Base-by-base conservation (phyloP, 1,140 invertebrate genomes). In the Pachyrhynchus sulphureomaculatus region DNA sequence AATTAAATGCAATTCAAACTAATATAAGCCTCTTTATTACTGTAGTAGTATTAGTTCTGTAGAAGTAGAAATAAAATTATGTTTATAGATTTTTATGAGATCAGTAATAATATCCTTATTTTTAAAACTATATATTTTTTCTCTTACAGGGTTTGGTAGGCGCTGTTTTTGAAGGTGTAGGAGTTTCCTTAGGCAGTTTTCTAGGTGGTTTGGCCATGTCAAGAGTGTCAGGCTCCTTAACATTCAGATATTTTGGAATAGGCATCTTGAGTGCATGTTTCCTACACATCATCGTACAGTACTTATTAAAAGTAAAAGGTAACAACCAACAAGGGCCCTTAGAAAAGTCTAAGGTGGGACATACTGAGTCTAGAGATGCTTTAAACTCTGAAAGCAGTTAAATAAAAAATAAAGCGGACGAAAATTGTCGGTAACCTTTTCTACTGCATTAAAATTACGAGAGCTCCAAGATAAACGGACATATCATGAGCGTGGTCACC, bases 161-260 rank as follows among this genome's bases (percentile, higher is more conserved):
- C 18, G 91, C 89, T 26, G 79, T 92, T 44, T 95, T 93, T 73
- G 92, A 94, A 81, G 91, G 92, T 17, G 80, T 93, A 5, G 91
- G 91, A 21, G 87, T 89, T 0, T 87, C 90, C 0, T 72, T 85
- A 1, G 90, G 91, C 6, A 91, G 88, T 75, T 82, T 90, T 12
- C 76, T 91, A 37, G 89, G 85, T 41, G 91, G 91, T 10, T 70
- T 81, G 17, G 65, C 91, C 3, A 85, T 87, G 62, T 75, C 82
- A 2, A 68, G 71, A 0, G 83, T 85, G 37, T 82, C 83, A 17
- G 88, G 88, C 10, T 77, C 82, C 29, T 72, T 77, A n/a, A 85
- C 85, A 0, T 91, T 91, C 68, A 78, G 83, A 58, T 80, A 85
- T 53, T 92, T 89, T 72, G 89, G 89, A 2, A 78, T 85, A 41